A percentile compares a stretch with the other conserved stretches of the same genome.
phyloP scores from a whole-genome alignment of 2,113 vertebrate species.

The Oreochromis aureus region DNA sequence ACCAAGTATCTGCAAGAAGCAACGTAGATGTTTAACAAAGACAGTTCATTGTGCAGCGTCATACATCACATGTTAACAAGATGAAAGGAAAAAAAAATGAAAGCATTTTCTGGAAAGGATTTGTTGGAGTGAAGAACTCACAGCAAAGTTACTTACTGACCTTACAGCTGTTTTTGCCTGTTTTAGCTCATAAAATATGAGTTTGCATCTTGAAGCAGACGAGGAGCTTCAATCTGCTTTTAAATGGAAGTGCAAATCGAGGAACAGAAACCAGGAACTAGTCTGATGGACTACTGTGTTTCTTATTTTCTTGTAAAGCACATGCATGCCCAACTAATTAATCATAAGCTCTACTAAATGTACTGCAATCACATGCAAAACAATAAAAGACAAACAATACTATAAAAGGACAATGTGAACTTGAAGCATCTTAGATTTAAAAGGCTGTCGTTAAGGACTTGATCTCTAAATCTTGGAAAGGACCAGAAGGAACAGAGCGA shows the following conservation, averaged over 20 bases:
- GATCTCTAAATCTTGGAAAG: neutral
- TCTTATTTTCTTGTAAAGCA: neutral
- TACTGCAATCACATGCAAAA: neutral
- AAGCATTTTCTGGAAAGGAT: neutral
- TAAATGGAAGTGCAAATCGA: neutral
- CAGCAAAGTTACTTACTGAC: neutral
- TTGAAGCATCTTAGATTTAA: neutral
- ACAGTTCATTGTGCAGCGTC: constrained; percentile 53
- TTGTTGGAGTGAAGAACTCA: neutral
- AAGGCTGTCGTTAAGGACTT: neutral
- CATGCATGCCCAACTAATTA: neutral
- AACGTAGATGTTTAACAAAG: constrained; percentile 78
- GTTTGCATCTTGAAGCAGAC: neutral
- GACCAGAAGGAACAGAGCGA: neutral
- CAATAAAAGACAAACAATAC: neutral
- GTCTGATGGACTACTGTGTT: neutral
- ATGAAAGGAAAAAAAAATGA: neutral
- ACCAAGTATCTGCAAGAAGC: constrained; percentile 99
- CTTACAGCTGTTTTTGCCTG: constrained; percentile 3
- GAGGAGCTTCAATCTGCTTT: neutral
- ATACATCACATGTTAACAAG: constrained; percentile 39
- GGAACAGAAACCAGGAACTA: neutral
- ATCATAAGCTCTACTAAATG: neutral
- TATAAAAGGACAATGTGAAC: neutral
- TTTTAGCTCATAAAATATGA: neutral